A percentile compares a stretch with the other conserved stretches of the same genome.
Evolutionary conservation across 1,140 invertebrate species (phyloP).

Genomic region (Zaprionus inermis): DNA sequence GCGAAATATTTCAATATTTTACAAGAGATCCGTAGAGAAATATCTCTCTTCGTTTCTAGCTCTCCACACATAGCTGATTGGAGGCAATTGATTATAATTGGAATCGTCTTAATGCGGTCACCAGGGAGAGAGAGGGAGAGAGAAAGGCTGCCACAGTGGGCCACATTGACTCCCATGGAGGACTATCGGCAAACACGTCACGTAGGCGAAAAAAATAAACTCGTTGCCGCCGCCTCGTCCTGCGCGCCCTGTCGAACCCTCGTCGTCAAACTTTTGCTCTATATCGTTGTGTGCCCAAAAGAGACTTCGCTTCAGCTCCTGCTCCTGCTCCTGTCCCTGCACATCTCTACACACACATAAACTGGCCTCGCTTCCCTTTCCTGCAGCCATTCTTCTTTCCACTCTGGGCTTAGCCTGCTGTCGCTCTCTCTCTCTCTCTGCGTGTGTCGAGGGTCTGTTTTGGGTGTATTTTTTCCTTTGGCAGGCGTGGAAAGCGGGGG

Average conservation of each 20-base stretch:
- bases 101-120: constrained; percentile 65
- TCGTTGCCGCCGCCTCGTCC: constrained; percentile 18
- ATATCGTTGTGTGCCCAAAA: constrained; percentile 54
- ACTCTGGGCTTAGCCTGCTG: constrained; percentile 50
- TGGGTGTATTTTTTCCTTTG: constrained; percentile 11
- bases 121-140: constrained; percentile 28
- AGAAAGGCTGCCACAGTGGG: constrained; percentile 5
- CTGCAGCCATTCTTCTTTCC: constrained; percentile 1
- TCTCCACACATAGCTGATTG: constrained; percentile 44
- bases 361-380: not conserved
- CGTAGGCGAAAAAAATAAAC: constrained; percentile 61
- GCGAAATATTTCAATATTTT: not conserved
- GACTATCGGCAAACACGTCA: constrained; percentile 69
- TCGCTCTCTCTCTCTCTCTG: constrained; percentile 25
- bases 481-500: not conserved
- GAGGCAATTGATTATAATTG: constrained; percentile 77
- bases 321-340: not conserved
- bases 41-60: not conserved
- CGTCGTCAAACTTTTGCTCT: constrained; percentile 54
- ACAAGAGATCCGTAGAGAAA: not conserved
- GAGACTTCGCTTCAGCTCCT: constrained; percentile 38
- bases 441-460: constrained; percentile 19
- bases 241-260: not conserved
- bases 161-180: constrained; percentile 61
- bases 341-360: too few species aligned